Evolutionary conservation across 1,140 invertebrate species (phyloP), one percentile per base, ranked within the genome.

Genomic region (Pentalonia nigronervosa): DNA sequence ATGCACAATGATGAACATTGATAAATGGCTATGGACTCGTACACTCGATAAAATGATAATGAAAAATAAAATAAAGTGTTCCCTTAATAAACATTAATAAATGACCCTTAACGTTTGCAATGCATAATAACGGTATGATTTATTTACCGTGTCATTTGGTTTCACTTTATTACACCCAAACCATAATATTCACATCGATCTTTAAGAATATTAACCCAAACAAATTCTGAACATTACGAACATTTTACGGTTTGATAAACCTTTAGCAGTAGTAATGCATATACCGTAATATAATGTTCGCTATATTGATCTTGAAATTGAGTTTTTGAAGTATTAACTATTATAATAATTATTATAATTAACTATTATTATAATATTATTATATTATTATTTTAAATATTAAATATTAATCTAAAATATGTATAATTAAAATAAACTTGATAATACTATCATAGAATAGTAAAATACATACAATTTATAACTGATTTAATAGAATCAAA

Each of bases 41-140:
- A 41, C 83, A 30, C 83, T 41, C 36, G 25, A 86, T 86, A 86
- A 86, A 86, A 86, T 86, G 45, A 86, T 86, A 86, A 86, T 86
- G 36, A 86, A 47, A 86, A 86, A 41, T 86, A 86, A 86, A 86
- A 41, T 41, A 76, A 76, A 76, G 41, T 41, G 36, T 41, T 41
- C 36, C 25, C 23, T 25, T 25, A 14, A 45, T 25, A 86, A 45
- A 86, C 83, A 45, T 86, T 86, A 45, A 86, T 86, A 45, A 86
- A 86, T 86, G 23, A 86, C 36, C 83, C 83, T 86, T 86, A 41
- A 86, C 36, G 83, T 45, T 41, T 9, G 83, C 23, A 45, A 41
- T 86, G 34, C 23, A 86, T 86, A 86, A 86, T 47, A 47, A 47
- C 45, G 25, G 45, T 47, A 86, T 47, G 84, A 86, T 86, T 86